phyloP scores from a whole-genome alignment of 2,113 vertebrate genomes.

The Macquaria ambigua region DNA sequence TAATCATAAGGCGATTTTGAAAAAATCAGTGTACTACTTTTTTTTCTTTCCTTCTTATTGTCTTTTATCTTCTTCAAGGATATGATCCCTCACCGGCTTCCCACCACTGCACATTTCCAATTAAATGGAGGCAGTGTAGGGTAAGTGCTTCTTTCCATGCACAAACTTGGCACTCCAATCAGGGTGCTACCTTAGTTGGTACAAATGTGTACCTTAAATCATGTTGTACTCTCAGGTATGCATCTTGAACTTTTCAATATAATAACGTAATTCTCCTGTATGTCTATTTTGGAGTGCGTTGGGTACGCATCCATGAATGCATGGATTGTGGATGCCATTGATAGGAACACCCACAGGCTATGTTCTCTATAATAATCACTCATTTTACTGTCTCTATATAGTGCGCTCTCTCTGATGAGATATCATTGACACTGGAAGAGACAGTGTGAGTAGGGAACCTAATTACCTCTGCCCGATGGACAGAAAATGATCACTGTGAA shows the following conservation, averaged over 20 bases:
- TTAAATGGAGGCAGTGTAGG: background rate
- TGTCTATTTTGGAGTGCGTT: constrained; percentile 27
- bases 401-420: constrained; percentile 50
- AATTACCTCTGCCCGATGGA: constrained; percentile 77
- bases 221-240: background rate
- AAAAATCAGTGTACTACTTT: too few species aligned
- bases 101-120: background rate
- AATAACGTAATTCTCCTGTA: constrained; percentile 17
- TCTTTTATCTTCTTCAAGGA: background rate
- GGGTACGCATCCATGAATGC: constrained; percentile 28
- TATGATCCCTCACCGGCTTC: background rate
- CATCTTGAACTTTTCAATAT: background rate
- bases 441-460: constrained; percentile 61
- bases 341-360: constrained; percentile 62
- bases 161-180: background rate
- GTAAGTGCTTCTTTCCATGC: background rate
- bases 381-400: constrained; percentile 52
- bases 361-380: constrained; percentile 63
- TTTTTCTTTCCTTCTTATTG: too few species aligned
- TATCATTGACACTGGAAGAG: constrained; percentile 61
- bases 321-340: constrained; percentile 50
- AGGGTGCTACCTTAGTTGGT: background rate
- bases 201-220: background rate
- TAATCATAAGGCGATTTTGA: too few species aligned
- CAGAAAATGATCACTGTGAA: constrained; percentile 75